phyloP scores from a whole-genome alignment of 2,797 vertebrate genomes.

The Eulemur albifrons region DNA sequence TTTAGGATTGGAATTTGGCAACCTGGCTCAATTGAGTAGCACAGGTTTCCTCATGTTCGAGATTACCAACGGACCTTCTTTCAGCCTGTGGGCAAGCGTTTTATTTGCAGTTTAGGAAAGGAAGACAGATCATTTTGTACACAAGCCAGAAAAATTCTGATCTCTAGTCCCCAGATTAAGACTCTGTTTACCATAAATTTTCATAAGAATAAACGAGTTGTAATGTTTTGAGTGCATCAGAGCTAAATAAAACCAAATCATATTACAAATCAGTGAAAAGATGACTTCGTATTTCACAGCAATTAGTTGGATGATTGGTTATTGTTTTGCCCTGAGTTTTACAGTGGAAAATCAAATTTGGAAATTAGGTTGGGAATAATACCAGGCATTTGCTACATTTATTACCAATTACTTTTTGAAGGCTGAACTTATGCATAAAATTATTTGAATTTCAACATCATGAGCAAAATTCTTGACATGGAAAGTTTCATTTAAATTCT shows the following conservation, averaged over 20 bases:
- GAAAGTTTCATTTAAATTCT: constrained; percentile 59
- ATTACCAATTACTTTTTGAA: constrained; percentile 77
- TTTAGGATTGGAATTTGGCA: not conserved
- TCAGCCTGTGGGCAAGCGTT: not conserved
- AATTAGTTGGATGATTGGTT: constrained; percentile 77
- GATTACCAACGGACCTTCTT: not conserved
- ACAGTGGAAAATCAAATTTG: constrained; percentile 73
- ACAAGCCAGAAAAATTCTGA: constrained; percentile 16
- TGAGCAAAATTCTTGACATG: constrained; percentile 43
- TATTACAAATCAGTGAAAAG: constrained; percentile 60
- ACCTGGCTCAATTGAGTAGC: rapidly evolving
- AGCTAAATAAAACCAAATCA: constrained; percentile 68
- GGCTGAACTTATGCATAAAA: constrained; percentile 60
- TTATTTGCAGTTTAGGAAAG: not conserved
- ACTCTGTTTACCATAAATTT: constrained; percentile 68
- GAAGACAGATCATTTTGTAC: constrained; percentile 44
- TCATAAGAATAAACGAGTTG: constrained; percentile 70
- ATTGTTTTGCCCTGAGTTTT: constrained; percentile 80
- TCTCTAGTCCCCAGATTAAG: constrained; percentile 23
- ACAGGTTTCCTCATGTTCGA: not conserved
- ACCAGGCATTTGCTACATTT: constrained; percentile 45
- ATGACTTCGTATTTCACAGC: constrained; percentile 76
- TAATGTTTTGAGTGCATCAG: constrained; percentile 64
- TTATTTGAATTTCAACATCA: constrained; percentile 63
- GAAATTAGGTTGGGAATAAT: constrained; percentile 77